These are phyloP conservation scores for Anthopleura sola DNA, from an alignment of 64 coral and sea anemone species.

Conservation along the genomic window DNA sequence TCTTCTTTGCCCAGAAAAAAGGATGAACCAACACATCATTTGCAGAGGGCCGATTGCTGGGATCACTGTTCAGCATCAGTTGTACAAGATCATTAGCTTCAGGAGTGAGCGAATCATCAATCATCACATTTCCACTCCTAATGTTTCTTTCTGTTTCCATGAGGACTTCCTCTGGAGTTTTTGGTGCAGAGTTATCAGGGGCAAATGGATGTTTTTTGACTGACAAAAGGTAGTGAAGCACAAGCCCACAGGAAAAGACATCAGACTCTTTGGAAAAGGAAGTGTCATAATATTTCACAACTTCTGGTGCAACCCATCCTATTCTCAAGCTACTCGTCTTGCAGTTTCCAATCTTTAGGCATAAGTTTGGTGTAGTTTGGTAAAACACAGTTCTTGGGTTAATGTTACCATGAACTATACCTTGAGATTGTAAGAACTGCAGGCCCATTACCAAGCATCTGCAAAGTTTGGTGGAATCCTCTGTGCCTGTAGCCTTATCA, in stretches of 20 bases:
- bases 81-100: not conserved
- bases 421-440: not conserved
- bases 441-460: not conserved
- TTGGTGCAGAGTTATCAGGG: not conserved
- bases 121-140: not conserved
- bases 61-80: not conserved
- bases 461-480: not conserved
- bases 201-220: not conserved
- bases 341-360: not conserved
- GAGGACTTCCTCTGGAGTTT: not conserved
- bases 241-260: constrained; percentile 26
- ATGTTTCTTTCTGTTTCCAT: not conserved
- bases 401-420: not conserved
- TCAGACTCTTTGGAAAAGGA: not conserved
- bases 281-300: not conserved
- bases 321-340: not conserved
- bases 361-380: not conserved
- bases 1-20: not conserved
- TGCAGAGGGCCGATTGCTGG: not conserved
- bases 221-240: constrained; percentile 15
- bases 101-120: not conserved
- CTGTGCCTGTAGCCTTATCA: not conserved
- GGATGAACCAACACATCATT: not conserved
- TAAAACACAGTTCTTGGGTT: not conserved
- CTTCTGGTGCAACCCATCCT: not conserved